These are phyloP conservation scores for Argyrosomus japonicus DNA, from an alignment of 2,113 vertebrate species.

Conservation along the genomic window DNA sequence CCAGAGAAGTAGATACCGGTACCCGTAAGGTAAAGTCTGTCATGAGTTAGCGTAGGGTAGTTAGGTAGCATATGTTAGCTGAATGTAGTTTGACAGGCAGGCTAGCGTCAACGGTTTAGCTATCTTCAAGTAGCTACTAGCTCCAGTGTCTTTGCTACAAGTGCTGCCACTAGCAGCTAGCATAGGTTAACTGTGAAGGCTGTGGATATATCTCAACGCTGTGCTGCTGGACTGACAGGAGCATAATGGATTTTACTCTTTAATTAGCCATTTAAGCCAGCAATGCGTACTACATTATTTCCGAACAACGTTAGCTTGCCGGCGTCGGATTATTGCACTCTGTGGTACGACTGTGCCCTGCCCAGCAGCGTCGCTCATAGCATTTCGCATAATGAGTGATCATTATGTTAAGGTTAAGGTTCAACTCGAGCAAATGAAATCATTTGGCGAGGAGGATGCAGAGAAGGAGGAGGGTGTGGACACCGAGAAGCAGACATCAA, in stretches of 20 bases:
- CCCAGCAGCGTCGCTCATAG: slow-evolving; percentile 25
- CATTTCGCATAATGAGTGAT: slow-evolving; percentile 76
- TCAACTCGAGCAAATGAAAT: slow-evolving; percentile 74
- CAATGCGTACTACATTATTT: slow-evolving; percentile 41
- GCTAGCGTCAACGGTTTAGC: slow-evolving; percentile 39
- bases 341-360: slow-evolving; percentile 47
- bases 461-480: slow-evolving; percentile 52
- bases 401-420: slow-evolving; percentile 72
- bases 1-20: slow-evolving; percentile 1
- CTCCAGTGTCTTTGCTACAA: slow-evolving; percentile 20
- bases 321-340: slow-evolving; percentile 55
- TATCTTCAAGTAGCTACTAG: slow-evolving; percentile 37
- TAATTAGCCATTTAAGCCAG: slow-evolving; percentile 26
- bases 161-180: slow-evolving; percentile 17
- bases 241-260: slow-evolving; percentile 7
- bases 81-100: slow-evolving; percentile 49
- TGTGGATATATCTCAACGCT: neutral
- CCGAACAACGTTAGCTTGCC: slow-evolving; percentile 36
- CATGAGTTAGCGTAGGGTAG: slow-evolving; percentile 1
- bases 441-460: slow-evolving; percentile 50
- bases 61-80: slow-evolving; percentile 10
- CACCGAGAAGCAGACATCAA: slow-evolving; percentile 36
- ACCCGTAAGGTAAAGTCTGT: slow-evolving; percentile 12
- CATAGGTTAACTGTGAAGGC: neutral
- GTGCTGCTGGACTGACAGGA: neutral